Evolutionary conservation across 2,888 invertebrate genomes (phyloP).

Genomic region (Brenthis hecate): DNA sequence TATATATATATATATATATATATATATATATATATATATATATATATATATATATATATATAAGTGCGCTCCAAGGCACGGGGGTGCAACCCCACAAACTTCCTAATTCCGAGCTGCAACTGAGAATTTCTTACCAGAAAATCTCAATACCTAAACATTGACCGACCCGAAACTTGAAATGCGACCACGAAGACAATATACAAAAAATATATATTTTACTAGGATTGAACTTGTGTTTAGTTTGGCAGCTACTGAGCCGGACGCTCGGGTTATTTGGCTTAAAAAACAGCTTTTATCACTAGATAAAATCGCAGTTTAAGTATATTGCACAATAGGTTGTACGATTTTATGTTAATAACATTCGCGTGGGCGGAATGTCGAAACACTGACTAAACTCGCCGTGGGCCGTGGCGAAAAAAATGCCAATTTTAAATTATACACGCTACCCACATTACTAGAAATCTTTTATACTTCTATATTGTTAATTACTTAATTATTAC

Average conservation of each 20-base stretch:
- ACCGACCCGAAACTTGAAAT: too few relatives aligned
- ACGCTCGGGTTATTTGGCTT: conserved; percentile 18
- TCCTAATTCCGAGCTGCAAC: too few relatives aligned
- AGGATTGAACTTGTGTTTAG: too few relatives aligned
- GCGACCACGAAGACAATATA: too few relatives aligned
- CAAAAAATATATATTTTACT: too few relatives aligned
- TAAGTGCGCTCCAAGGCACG: too few relatives aligned
- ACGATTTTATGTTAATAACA: conserved; percentile 79
- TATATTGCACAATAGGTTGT: conserved; percentile 79
- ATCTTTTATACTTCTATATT: conserved; percentile 68
- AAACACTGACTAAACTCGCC: conserved; percentile 79
- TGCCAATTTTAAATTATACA: conserved; percentile 81
- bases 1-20: too few relatives aligned
- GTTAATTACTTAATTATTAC: conserved; percentile 77
- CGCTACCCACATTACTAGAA: conserved; percentile 69
- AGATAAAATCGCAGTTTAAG: conserved; percentile 75
- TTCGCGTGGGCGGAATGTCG: conserved; percentile 75
- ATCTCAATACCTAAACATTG: too few relatives aligned
- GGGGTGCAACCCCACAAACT: too few relatives aligned
- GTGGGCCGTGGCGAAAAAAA: conserved; percentile 77
- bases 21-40: too few relatives aligned
- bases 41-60: too few relatives aligned
- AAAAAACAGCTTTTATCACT: conserved; percentile 49
- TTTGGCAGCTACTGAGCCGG: background rate
- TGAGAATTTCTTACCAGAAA: too few relatives aligned